phyloP scores from a whole-genome alignment of 2,888 invertebrate species.

The Heteropelma amictum region DNA sequence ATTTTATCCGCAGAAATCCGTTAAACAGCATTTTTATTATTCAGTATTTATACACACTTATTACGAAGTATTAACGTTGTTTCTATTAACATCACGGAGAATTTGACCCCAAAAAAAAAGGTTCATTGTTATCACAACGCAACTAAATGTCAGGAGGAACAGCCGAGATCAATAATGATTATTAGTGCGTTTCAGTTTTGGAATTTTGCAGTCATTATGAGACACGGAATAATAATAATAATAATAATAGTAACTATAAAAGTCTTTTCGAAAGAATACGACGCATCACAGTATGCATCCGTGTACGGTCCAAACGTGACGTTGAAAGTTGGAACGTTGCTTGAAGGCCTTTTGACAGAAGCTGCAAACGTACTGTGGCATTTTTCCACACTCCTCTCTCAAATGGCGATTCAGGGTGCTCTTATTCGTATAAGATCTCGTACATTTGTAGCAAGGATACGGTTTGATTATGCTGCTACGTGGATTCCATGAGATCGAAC shows the following conservation, averaged over 20 bases:
- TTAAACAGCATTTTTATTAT: slow-evolving; percentile 48
- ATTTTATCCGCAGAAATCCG: background rate
- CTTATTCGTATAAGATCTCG: slow-evolving; percentile 79
- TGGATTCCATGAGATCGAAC: slow-evolving; percentile 48
- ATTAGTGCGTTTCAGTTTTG: background rate
- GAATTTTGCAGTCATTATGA: background rate
- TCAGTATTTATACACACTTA: slow-evolving; percentile 48
- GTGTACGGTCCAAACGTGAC: slow-evolving; percentile 71
- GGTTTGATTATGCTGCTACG: slow-evolving; percentile 46
- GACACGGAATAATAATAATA: slow-evolving; percentile 1
- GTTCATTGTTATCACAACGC: no score
- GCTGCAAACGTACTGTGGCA: slow-evolving; percentile 71
- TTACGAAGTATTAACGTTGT: slow-evolving; percentile 25
- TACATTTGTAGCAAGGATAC: slow-evolving; percentile 67
- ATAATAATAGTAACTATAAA: background rate
- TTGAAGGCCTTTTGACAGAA: slow-evolving; percentile 70
- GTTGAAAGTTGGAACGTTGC: slow-evolving; percentile 69
- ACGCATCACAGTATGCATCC: slow-evolving; percentile 56
- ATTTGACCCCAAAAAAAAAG: no score
- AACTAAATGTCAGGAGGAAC: no score
- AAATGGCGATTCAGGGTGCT: slow-evolving; percentile 80
- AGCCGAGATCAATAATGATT: slow-evolving; percentile 3
- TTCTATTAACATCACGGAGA: no score
- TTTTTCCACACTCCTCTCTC: slow-evolving; percentile 74
- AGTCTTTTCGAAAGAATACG: background rate